Conservation (phyloP, 2,888 invertebrate genomes). For the Lomographa bimaculata region DNA sequence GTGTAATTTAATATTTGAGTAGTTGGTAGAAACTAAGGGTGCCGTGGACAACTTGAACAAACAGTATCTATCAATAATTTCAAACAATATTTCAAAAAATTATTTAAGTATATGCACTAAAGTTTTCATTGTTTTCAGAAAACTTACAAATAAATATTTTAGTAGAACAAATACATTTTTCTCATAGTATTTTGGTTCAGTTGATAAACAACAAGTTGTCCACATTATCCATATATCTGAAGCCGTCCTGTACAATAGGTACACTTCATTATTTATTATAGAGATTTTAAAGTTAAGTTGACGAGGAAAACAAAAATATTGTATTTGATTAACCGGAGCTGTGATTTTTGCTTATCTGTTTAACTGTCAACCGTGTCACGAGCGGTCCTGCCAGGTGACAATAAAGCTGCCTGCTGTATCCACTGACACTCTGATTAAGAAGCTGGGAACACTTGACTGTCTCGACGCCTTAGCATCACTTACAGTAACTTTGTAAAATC, state of each 20-base stretch:
- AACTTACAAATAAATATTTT: too few relatives aligned
- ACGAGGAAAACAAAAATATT: conserved; percentile 74
- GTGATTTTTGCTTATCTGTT: conserved; percentile 80
- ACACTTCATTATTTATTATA: conserved; percentile 77
- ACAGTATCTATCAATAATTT: too few relatives aligned
- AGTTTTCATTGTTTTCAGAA: too few relatives aligned
- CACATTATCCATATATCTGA: conserved; percentile 62
- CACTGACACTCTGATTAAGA: conserved; percentile 1
- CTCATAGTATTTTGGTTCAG: too few relatives aligned
- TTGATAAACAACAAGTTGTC: too few relatives aligned
- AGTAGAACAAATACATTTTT: too few relatives aligned
- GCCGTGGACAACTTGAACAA: conserved; percentile 13
- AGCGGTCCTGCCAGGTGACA: conserved; percentile 20
- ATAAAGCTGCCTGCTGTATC: background rate
- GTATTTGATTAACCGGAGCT: conserved; percentile 82
- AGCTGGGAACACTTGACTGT: conserved; percentile 1
- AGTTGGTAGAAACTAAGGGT: conserved; percentile 45
- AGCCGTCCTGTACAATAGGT: conserved; percentile 71
- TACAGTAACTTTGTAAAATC: conserved; percentile 7
- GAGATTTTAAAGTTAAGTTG: conserved; percentile 71
- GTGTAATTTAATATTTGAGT: conserved; percentile 69
- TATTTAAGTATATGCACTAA: too few relatives aligned
- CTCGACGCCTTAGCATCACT: conserved; percentile 20
- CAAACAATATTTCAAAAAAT: too few relatives aligned
- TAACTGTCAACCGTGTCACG: conserved; percentile 53